Evolutionary conservation across 1,140 invertebrate species (phyloP).

Genomic region (Euglossa dilemma): DNA sequence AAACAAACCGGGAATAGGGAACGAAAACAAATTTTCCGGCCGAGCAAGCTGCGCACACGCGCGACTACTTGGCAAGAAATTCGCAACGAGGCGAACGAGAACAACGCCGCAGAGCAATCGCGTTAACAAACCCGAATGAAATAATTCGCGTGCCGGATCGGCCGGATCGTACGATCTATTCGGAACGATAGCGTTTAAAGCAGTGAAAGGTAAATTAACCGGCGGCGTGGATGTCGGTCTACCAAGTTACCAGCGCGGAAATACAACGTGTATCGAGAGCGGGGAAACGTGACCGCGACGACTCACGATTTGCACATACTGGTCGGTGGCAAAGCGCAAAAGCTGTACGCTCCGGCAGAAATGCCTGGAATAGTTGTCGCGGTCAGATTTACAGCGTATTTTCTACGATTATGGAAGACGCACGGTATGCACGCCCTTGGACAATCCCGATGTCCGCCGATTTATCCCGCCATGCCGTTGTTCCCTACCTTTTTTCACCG

Average conservation of each 20-base stretch:
- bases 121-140: conserved; percentile 10
- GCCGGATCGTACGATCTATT: not conserved
- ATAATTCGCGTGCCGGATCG: not conserved
- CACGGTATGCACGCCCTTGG: conserved; percentile 26
- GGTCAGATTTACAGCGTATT: conserved; percentile 52
- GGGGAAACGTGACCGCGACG: conserved; percentile 3
- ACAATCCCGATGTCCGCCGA: conserved; percentile 32
- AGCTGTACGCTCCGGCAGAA: not conserved
- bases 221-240: not conserved
- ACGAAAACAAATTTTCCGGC: not conserved
- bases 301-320: conserved; percentile 24
- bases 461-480: conserved; percentile 20
- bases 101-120: not conserved
- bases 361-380: conserved; percentile 43
- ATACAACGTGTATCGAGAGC: not conserved
- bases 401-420: conserved; percentile 57
- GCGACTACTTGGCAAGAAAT: not conserved
- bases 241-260: conserved; percentile 22
- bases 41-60: too few species aligned
- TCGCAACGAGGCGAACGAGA: not conserved
- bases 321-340: not conserved
- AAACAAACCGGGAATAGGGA: not conserved
- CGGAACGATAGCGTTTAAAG: conserved; percentile 8
- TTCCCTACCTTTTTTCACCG: not conserved
- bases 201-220: conserved; percentile 21